Percentiles rank a stretch among this genome's conserved stretches.
phyloP scores from a whole-genome alignment of 2,113 vertebrate genomes.

The Nesogale talazaci region DNA sequence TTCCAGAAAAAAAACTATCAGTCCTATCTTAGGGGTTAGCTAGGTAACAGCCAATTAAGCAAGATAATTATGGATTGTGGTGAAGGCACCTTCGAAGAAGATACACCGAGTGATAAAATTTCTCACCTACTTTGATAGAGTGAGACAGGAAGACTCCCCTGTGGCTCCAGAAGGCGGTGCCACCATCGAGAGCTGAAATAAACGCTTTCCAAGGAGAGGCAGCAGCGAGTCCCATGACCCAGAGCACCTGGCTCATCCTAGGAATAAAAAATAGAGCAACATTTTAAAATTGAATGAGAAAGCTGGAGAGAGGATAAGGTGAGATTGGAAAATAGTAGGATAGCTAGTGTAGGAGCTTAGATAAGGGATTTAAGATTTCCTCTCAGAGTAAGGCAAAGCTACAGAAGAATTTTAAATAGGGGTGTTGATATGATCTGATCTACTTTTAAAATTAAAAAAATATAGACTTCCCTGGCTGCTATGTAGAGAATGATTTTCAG shows the following conservation, averaged over 20 bases:
- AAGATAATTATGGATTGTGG: not conserved
- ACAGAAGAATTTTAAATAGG: not conserved
- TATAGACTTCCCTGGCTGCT: not conserved
- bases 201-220: not conserved
- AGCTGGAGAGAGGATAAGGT: too few species aligned
- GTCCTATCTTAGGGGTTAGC: not conserved
- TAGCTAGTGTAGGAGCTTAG: not conserved
- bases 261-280: too few species aligned
- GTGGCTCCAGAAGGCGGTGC: not conserved
- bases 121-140: not conserved
- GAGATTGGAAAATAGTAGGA: not conserved
- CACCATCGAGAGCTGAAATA: not conserved
- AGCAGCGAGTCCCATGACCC: not conserved
- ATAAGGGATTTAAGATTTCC: not conserved
- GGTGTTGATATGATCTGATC: not conserved
- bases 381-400: not conserved
- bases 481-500: not conserved
- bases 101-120: not conserved
- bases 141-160: not conserved
- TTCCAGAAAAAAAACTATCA: not conserved
- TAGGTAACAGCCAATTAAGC: not conserved
- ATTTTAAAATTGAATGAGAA: too few species aligned
- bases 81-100: not conserved
- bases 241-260: too few species aligned
- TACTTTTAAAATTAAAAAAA: too few species aligned